Evolutionary conservation across 2,113 vertebrate species (phyloP).

Genomic region (Scophthalmus maximus): DNA sequence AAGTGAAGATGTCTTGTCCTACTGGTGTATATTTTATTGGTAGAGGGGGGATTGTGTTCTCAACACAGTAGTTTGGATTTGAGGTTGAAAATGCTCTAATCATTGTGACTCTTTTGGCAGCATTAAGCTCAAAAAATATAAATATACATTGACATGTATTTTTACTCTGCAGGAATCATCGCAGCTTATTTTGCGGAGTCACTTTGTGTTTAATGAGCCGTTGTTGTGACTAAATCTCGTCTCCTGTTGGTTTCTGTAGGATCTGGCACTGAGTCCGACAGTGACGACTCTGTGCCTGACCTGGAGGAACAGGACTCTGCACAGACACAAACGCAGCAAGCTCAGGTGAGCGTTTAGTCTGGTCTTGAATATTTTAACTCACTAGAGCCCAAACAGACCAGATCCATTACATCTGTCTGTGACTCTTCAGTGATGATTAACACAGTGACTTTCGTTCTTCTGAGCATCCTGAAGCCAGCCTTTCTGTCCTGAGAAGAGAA

Average conservation of each 20-base stretch:
- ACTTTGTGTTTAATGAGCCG: background rate
- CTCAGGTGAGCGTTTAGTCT: slow-evolving; percentile 85
- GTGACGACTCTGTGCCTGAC: slow-evolving; percentile 98
- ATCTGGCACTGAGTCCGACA: slow-evolving; percentile 98
- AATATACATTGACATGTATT: background rate
- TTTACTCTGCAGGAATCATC: slow-evolving; percentile 24
- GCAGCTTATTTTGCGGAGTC: background rate
- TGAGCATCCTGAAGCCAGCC: slow-evolving; percentile 76
- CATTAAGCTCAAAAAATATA: background rate
- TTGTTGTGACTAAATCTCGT: slow-evolving; percentile 6
- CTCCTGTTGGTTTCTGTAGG: slow-evolving; percentile 77
- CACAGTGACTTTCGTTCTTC: slow-evolving; percentile 83
- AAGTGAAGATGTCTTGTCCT: background rate
- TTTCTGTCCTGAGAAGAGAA: slow-evolving; percentile 77
- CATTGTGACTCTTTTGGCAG: background rate
- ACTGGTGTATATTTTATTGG: background rate
- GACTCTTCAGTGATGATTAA: slow-evolving; percentile 75
- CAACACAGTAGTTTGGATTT: background rate
- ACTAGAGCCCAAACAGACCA: background rate
- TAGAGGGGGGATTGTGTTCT: background rate
- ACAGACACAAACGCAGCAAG: slow-evolving; percentile 95
- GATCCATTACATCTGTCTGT: background rate
- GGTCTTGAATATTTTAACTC: background rate
- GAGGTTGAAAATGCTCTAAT: background rate
- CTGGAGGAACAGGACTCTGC: slow-evolving; percentile 97